Base-by-base conservation (phyloP, 1,140 invertebrate genomes). In the Leptinotarsa defecta region DNA sequence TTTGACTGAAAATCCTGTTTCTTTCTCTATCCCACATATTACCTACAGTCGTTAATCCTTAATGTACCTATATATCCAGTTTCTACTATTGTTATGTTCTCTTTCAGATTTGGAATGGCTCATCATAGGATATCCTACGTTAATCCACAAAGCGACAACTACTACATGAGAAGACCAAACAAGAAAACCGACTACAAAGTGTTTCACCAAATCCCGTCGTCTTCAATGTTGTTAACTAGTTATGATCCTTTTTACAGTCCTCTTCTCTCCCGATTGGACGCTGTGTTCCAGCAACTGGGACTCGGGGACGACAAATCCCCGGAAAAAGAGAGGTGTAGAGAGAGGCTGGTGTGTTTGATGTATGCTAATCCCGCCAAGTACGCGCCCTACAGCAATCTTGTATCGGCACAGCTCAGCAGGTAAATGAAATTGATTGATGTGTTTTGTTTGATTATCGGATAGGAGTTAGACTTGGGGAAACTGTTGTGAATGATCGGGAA, bases 171-270 rank as follows among this genome's bases (percentile, higher is more conserved):
- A 17, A 75, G 83, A 75, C 82, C 85, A 3, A 79, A 81, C 71
- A 84, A 82, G 70, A 85, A 85, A 74, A 83, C 84, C n/a, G 85
- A 87, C 74, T 87, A 83, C 76, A 87, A 87, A 89, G 91, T 92
- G 6, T 95, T 95, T 88, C 93, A 94, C 81, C 94, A 94, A 81
- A 94, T 95, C 76, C 94, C 94, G 27, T 89, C 91, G 2, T 94
- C 93, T 6, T 94, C 93, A 0, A 87, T 95, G 76, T 88, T 95
- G 67, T 85, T 95, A 27, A 94, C 93, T 63, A 94, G 94, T 84
- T 95, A 94, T 84, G 94, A 95, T 85, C 94, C 94, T 1, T 95
- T 95, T 86, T 96, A 95, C 83, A 94, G 93, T 74, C 94, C 94
- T 0, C 82, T 96, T 15, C 84, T 96, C 3, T 95, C 93, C 0